phyloP scores from a whole-genome alignment of 2,113 vertebrate genomes.

The Thamnaconus septentrionalis region DNA sequence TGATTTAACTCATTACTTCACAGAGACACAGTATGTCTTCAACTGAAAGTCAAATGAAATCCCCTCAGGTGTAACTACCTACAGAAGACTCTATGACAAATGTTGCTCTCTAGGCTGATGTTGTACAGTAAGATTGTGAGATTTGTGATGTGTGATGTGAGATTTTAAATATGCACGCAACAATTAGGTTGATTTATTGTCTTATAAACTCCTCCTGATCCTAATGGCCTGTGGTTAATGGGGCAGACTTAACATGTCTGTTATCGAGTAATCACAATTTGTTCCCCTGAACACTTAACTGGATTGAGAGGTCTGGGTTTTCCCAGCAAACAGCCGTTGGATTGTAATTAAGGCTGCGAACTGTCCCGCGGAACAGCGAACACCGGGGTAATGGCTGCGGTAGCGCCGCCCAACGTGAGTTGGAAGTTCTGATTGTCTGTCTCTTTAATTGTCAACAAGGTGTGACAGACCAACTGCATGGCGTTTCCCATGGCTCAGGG shows the following conservation, averaged over 20 bases:
- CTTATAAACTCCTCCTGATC: constrained; percentile 46
- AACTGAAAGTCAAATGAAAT: no score
- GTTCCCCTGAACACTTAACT: constrained; percentile 45
- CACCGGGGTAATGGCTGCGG: constrained; percentile 45
- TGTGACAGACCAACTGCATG: constrained; percentile 8
- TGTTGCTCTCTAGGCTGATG: no score
- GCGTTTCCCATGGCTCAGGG: constrained; percentile 6
- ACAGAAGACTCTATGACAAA: no score
- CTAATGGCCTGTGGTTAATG: constrained; percentile 63
- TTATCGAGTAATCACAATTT: constrained; percentile 70
- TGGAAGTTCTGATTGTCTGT: constrained; percentile 19
- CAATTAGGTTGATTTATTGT: constrained; percentile 54
- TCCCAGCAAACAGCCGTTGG: constrained; percentile 37
- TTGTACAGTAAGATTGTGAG: no score
- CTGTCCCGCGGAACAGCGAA: constrained; percentile 50
- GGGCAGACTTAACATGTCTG: constrained; percentile 52
- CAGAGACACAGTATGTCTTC: no score
- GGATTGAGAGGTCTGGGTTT: constrained; percentile 49
- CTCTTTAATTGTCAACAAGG: constrained; percentile 4
- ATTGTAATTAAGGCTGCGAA: constrained; percentile 56
- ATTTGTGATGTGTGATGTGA: no score
- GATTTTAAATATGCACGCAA: constrained; percentile 1
- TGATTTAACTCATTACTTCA: no score
- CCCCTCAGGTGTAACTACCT: no score
- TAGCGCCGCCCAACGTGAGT: constrained; percentile 13